Conservation (phyloP, 2,888 invertebrate genomes). For the Apotomis betuletana region DNA sequence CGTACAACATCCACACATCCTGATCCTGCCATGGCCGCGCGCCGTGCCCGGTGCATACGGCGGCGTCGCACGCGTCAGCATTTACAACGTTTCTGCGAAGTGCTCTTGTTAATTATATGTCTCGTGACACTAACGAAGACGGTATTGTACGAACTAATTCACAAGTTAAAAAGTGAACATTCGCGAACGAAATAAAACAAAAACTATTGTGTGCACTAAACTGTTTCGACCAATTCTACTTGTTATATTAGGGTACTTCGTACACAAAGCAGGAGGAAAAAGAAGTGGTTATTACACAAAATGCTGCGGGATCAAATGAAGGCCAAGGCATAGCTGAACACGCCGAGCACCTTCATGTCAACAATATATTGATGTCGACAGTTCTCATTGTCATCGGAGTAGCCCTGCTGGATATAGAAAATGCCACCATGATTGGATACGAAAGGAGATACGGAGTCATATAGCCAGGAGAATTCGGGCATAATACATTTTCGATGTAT, state of each 20-base stretch:
- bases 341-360: neutral
- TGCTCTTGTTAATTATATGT: neutral
- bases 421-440: neutral
- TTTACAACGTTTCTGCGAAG: too few species aligned
- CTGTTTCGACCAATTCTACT: too few species aligned
- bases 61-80: slow-evolving; percentile 4
- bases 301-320: slow-evolving; percentile 6
- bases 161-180: neutral
- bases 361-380: neutral
- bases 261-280: slow-evolving; percentile 2
- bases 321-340: neutral
- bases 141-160: neutral
- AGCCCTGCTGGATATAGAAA: neutral
- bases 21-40: neutral
- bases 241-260: neutral
- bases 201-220: neutral
- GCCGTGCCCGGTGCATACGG: neutral
- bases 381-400: neutral
- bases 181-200: neutral
- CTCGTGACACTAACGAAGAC: neutral
- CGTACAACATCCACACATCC: neutral
- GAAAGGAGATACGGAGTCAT: neutral
- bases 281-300: slow-evolving; percentile 2
- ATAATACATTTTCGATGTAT: neutral
- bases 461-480: neutral